phyloP scores from a whole-genome alignment of 2,797 vertebrate genomes.

The Pelochelys cantorii region DNA sequence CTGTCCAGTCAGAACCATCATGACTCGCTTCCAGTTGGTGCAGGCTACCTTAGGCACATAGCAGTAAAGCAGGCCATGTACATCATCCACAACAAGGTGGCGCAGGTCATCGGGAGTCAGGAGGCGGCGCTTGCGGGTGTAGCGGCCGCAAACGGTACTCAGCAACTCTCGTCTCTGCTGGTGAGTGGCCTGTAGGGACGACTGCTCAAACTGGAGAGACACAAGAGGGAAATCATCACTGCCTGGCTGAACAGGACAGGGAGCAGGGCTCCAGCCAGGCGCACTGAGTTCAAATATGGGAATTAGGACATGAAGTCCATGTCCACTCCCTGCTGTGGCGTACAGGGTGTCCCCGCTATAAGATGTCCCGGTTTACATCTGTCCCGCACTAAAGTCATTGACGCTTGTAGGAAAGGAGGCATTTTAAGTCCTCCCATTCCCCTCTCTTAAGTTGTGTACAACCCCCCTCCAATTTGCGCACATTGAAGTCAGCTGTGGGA shows the following conservation, averaged over 20 bases:
- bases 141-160: conserved; percentile 84
- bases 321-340: background rate
- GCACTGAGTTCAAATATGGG: background rate
- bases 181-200: conserved; percentile 83
- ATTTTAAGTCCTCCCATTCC: too few species aligned
- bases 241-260: background rate
- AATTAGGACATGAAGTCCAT: background rate
- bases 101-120: conserved; percentile 90
- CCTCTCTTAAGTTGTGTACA: too few species aligned
- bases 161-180: conserved; percentile 87
- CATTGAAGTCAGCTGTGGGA: too few species aligned
- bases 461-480: too few species aligned
- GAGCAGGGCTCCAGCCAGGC: background rate
- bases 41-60: conserved; percentile 98
- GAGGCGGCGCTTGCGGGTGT: conserved; percentile 87
- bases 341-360: too few species aligned
- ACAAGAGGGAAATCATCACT: background rate
- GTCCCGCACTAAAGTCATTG: too few species aligned
- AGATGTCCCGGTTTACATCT: too few species aligned
- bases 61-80: conserved; percentile 94
- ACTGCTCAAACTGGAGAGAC: conserved; percentile 73
- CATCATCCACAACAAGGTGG: conserved; percentile 95
- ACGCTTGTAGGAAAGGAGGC: too few species aligned
- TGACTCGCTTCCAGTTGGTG: conserved; percentile 97
- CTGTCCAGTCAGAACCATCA: conserved; percentile 91